Evolutionary conservation across 1,140 invertebrate genomes (phyloP), one percentile per base, ranked within the genome.

Genomic region (Adoxophyes honmai): DNA sequence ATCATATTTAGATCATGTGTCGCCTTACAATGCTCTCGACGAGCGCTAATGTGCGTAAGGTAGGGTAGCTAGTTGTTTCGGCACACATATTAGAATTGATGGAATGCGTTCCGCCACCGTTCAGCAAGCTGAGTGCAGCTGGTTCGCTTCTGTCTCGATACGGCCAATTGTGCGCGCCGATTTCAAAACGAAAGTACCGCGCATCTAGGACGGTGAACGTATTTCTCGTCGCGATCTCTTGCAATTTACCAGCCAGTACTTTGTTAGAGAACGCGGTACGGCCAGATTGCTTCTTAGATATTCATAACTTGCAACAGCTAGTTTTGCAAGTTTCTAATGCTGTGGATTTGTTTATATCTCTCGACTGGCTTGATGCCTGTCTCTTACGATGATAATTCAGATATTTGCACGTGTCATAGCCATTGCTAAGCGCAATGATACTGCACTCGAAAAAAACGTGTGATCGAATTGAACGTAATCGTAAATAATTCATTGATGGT

Each of bases 131-230:
- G 10, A 28, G 58, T 66, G 73, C 70, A 75, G 68, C 70, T 74
- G 66, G 72, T 72, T 71, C 64, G 80, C 73, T 68, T 73, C 69
- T 79, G 71, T 77, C 83, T 84, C 80, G 78, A 78, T 78, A 85
- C 81, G 75, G 82, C 75, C 85, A 84, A 86, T 88, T 85, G 85
- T 88, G 73, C 74, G 83, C 76, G 78, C 77, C 79, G 86, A 86
- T 86, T 86, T 88, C 86, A 83, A 86, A 88, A 88, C 83, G 83
- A 88, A 88, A 88, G 85, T 86, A 84, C 79, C 76, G 79, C 80
- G 79, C 85, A 85, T 88, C 85, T 86, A 82, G 81, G 85, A 84
- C 79, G 81, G 83, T 85, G 85, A 88, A 84, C 85, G 85, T 86
- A 85, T 80, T 84, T 83, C 79, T 80, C 75, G 73, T 55, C 62